Evolutionary conservation across 2,888 invertebrate species (phyloP), one percentile per base, ranked within the genome.

Genomic region (Heliconius charithonia): DNA sequence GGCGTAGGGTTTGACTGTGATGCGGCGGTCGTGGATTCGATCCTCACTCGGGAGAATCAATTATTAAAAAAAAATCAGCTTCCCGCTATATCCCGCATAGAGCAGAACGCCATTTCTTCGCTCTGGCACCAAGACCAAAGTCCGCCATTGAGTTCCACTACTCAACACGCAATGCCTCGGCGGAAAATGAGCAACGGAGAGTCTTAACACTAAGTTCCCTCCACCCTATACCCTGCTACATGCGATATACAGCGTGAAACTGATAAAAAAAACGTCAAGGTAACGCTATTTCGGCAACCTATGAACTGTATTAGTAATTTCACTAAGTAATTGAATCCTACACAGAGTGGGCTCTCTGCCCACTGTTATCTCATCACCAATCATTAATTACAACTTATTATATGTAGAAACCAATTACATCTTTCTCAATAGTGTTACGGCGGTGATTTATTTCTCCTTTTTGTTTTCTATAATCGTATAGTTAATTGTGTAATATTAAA

Each of bases 311-410:
- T 45, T 41, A 37, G 32, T 71, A 72, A 77, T 77, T 77, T 51
- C 77, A 59, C 66, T 73, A 51, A 77, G 73, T 77, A 77, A 77
- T 77, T 77, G 63, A 77, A 66, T 75, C 90, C 91, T 89, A 91
- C 92, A 88, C 80, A 59, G 84, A 86, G 92, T 93, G 92, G 91
- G 93, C 88, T 89, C 92, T 87, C 83, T 78, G 89, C 87, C 86
- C 83, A 85, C 85, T 79, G 76, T 63, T 79, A 78, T 85, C 83
- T 78, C 81, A 82, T 81, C 82, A 77, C 37, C 25, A 32, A 71
- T 87, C 92, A 94, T 94, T 93, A 93, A 94, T 94, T 92, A 93
- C 88, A 85, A 85, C 85, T 89, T 91, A 92, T 94, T 93, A 93
- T 90, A 90, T 89, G 90, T 90, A 84, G 82, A 83, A 85, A 84